phyloP scores from a whole-genome alignment of 2,888 invertebrate species.

The Leucophenga montana region DNA sequence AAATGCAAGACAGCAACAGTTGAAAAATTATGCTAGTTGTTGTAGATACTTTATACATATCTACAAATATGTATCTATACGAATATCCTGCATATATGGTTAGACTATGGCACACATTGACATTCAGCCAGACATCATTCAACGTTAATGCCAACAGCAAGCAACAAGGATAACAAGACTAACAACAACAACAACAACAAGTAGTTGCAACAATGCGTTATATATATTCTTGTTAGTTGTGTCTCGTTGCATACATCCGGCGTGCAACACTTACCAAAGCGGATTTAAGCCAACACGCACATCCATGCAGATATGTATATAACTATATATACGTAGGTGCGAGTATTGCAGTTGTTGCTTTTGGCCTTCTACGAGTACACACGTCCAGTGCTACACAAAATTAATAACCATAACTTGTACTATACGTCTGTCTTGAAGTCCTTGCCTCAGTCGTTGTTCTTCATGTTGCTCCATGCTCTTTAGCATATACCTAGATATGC shows the following conservation, averaged over 20 bases:
- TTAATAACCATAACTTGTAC: conserved; percentile 66
- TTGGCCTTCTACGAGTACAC: conserved; percentile 21
- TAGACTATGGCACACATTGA: not conserved
- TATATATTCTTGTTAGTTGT: too few relatives aligned
- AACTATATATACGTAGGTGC: not conserved
- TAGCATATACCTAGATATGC: conserved; percentile 27
- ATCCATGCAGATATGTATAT: not conserved
- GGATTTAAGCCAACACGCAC: not conserved
- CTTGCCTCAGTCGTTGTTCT: too few relatives aligned
- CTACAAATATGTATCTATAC: conserved; percentile 1
- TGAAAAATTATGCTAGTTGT: conserved; percentile 39
- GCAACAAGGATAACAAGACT: too few relatives aligned
- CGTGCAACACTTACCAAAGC: conserved; percentile 1
- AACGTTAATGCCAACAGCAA: not conserved
- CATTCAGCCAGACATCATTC: not conserved
- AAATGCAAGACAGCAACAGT: conserved; percentile 28
- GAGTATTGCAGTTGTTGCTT: conserved; percentile 33
- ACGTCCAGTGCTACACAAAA: conserved; percentile 51
- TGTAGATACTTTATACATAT: conserved; percentile 8
- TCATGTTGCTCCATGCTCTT: too few relatives aligned
- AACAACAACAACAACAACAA: too few relatives aligned
- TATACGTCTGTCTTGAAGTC: too few relatives aligned
- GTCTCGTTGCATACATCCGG: conserved; percentile 36
- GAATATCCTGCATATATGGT: conserved; percentile 46
- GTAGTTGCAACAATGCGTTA: too few relatives aligned